Base-by-base conservation (phyloP, 2,113 vertebrate genomes). In the Austrofundulus limnaeus region DNA sequence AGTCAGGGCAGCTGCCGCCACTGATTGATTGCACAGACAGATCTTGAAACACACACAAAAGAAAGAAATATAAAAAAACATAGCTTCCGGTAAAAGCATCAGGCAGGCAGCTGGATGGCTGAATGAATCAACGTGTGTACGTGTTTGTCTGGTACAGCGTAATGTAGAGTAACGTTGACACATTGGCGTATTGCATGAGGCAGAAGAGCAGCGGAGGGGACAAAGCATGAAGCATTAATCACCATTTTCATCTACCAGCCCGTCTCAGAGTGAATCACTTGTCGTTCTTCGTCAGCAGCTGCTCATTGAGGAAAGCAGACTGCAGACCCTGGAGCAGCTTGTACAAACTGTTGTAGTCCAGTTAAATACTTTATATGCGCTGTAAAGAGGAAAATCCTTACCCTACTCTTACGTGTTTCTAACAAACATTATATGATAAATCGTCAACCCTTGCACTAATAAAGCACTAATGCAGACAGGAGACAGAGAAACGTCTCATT, bases 261-360 rank as follows among this genome's bases (percentile, higher is more conserved):
- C 67, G 81, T 81, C 77, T 78, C 64, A 37, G 47, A 78, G 71
- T 82, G 86, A 85, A 83, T 88, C 86, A 86, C 70, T 80, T 78
- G 70, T 88, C 86, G 85, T 70, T 80, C 80, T 72, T 82, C 70
- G 77, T 82, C 75, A 85, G 69, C 58, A 82, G 77, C 69, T 72
- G 66, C 69, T 85, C 63, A 25, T 64, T 45, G 70, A 56, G 49
- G 70, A 21, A 69, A 47, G 23, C 69, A 41, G 68, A 43, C 61
- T 31, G 7, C 28, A 43, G 49, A 51, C 25, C 43, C 24, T 48
- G 60, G 23, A 63, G 43, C 20, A 61, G 37, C 58, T 52, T 21
- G 28, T 42, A 47, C 61, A 53, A 57, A 45, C 51, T 45, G 11
- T 43, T 49, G 15, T 34, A 28, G 10, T 54, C 15, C 14, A 39